A percentile compares a stretch with the other conserved stretches of the same genome.
Evolutionary conservation across 2,888 invertebrate species (phyloP).

Genomic region (Dioctria linearis): DNA sequence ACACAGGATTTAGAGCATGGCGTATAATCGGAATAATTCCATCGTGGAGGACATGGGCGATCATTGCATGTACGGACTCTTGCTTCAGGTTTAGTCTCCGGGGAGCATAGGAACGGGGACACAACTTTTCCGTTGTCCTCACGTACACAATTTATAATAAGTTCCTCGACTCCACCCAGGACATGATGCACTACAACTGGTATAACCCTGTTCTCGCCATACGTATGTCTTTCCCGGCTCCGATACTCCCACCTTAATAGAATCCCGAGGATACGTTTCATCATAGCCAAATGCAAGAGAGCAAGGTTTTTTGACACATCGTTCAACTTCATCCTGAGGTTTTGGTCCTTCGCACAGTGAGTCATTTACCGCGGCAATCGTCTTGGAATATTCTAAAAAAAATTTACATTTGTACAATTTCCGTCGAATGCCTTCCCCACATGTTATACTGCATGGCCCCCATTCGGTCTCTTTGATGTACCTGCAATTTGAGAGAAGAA

Average conservation of each 20-base stretch:
- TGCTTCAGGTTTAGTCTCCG: conserved; percentile 90
- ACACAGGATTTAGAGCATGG: conserved; percentile 93
- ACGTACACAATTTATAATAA: conserved; percentile 89
- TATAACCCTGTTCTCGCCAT: conserved; percentile 92
- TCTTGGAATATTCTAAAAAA: conserved; percentile 91
- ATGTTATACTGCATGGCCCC: conserved; percentile 92
- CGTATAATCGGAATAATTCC: conserved; percentile 92
- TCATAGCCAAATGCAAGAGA: conserved; percentile 75
- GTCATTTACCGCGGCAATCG: conserved; percentile 90
- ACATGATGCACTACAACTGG: conserved; percentile 95
- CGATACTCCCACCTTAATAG: conserved; percentile 79
- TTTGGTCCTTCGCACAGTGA: conserved; percentile 89
- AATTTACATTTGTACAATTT: conserved; percentile 94
- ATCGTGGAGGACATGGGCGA: conserved; percentile 94
- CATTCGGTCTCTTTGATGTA: conserved; percentile 91
- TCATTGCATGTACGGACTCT: conserved; percentile 93
- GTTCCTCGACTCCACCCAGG: conserved; percentile 89
- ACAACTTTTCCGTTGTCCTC: conserved; percentile 90
- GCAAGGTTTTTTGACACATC: conserved; percentile 86
- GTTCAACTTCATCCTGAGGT: conserved; percentile 85
- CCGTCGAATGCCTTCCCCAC: conserved; percentile 90
- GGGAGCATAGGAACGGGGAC: conserved; percentile 89
- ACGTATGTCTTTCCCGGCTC: conserved; percentile 86
- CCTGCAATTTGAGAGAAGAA: conserved; percentile 72
- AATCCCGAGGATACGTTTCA: conserved; percentile 69